Evolutionary conservation across 2,113 vertebrate species (phyloP).

Genomic region (Lagopus leucura): DNA sequence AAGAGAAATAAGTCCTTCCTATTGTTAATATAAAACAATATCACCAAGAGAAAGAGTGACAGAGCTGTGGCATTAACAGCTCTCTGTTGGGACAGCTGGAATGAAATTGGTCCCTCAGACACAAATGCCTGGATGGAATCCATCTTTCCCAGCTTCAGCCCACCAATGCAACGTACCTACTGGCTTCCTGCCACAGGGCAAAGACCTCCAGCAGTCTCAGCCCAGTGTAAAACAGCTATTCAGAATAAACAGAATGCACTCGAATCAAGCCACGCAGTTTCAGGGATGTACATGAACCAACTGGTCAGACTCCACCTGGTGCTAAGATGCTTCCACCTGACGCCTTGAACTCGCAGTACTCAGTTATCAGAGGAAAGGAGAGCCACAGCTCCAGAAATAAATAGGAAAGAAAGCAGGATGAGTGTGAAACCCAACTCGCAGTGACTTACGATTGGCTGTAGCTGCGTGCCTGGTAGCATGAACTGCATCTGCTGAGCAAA

Average conservation of each 20-base stretch:
- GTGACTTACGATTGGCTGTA: conserved; percentile 92
- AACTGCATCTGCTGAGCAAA: conserved; percentile 98
- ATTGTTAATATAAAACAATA: not conserved
- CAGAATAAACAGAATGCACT: not conserved
- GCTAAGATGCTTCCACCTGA: not conserved
- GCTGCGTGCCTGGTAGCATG: conserved; percentile 92
- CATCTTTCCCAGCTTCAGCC: not conserved
- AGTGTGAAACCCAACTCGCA: accelerated
- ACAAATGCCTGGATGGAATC: not conserved
- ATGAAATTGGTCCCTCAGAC: not conserved
- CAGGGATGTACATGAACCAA: not conserved
- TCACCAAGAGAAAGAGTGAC: not conserved
- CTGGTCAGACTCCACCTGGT: not conserved
- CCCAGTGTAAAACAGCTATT: not conserved
- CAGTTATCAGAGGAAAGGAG: not conserved
- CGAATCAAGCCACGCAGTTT: not conserved
- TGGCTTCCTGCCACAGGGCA: not conserved
- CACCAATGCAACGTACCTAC: not conserved
- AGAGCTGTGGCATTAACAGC: not conserved
- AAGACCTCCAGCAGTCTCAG: not conserved
- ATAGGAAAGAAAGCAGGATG: accelerated
- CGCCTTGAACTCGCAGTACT: not conserved
- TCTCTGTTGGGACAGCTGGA: not conserved
- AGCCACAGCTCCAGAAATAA: accelerated
- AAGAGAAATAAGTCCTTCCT: not conserved